These are phyloP conservation scores for Macquaria australasica DNA, from an alignment of 2,113 vertebrate species.

Conservation along the genomic window DNA sequence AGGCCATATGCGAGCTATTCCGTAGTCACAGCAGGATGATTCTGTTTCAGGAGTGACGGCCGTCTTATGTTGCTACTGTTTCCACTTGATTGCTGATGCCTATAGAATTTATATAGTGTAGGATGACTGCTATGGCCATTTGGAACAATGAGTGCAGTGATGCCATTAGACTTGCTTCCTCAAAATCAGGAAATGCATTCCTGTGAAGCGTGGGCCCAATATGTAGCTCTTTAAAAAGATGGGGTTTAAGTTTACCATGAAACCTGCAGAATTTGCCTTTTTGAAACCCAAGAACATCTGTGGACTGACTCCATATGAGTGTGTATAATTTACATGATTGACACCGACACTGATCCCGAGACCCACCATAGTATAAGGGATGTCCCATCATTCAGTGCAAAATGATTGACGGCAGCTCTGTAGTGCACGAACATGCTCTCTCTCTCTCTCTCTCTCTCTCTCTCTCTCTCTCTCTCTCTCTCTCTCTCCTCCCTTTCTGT, in stretches of 20 bases:
- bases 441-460: too few relatives aligned
- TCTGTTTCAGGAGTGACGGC: slow-evolving; percentile 27
- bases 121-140: slow-evolving; percentile 39
- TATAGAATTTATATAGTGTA: slow-evolving; percentile 51
- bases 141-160: slow-evolving; percentile 66
- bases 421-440: too few relatives aligned
- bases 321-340: slow-evolving; percentile 45
- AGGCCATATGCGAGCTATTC: neutral
- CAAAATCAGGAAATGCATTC: slow-evolving; percentile 47
- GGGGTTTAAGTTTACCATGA: slow-evolving; percentile 56
- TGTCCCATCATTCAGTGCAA: slow-evolving; percentile 25
- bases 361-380: slow-evolving; percentile 20
- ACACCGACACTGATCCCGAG: slow-evolving; percentile 19
- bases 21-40: slow-evolving; percentile 24
- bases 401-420: slow-evolving; percentile 14
- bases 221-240: slow-evolving; percentile 39
- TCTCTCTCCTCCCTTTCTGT: neutral
- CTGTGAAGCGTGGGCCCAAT: slow-evolving; percentile 31
- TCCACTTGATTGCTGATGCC: slow-evolving; percentile 67
- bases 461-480: too few relatives aligned
- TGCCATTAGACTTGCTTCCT: slow-evolving; percentile 48
- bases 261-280: slow-evolving; percentile 23
- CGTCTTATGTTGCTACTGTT: slow-evolving; percentile 54
- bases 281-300: slow-evolving; percentile 53
- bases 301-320: neutral